These are phyloP conservation scores for Bombyx huttoni DNA, from an alignment of 2,888 invertebrate genomes.

Conservation along the genomic window DNA sequence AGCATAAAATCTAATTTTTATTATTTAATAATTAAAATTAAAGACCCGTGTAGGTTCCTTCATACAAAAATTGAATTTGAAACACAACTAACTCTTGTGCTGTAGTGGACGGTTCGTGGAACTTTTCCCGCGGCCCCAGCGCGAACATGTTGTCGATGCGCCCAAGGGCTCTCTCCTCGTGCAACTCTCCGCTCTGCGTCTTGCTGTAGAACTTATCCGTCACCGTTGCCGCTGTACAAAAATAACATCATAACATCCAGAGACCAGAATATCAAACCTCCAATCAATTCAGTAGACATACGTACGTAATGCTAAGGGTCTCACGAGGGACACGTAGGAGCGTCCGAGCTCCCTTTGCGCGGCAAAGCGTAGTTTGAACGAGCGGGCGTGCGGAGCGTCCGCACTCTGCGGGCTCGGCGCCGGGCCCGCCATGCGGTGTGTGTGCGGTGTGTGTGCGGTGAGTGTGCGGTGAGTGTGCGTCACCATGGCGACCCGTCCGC, in stretches of 20 bases:
- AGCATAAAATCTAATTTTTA: too few relatives aligned
- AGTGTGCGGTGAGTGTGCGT: too few relatives aligned
- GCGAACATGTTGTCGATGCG: slow-evolving; percentile 28
- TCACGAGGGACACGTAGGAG: slow-evolving; percentile 45
- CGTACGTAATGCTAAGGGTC: slow-evolving; percentile 46
- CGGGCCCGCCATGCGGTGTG: slow-evolving; percentile 16
- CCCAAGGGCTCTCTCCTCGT: slow-evolving; percentile 14
- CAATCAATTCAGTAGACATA: slow-evolving; percentile 2
- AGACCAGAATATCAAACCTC: too few relatives aligned
- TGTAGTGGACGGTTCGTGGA: slow-evolving; percentile 23
- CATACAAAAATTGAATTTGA: not conserved
- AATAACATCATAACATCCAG: not conserved
- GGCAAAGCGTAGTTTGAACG: slow-evolving; percentile 57
- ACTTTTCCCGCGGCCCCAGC: slow-evolving; percentile 26
- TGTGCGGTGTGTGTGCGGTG: too few relatives aligned
- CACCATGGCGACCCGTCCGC: slow-evolving; percentile 14
- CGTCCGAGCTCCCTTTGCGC: slow-evolving; percentile 50
- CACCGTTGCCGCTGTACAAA: slow-evolving; percentile 36
- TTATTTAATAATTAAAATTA: too few relatives aligned
- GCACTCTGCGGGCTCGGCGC: slow-evolving; percentile 7
- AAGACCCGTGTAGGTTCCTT: not conserved
- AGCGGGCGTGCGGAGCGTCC: slow-evolving; percentile 17
- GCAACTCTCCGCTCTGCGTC: slow-evolving; percentile 10
- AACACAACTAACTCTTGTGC: slow-evolving; percentile 28
- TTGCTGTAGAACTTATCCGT: slow-evolving; percentile 36